These are phyloP conservation scores for Staurois parvus DNA, from an alignment of 2,797 vertebrate species.

Conservation along the genomic window DNA sequence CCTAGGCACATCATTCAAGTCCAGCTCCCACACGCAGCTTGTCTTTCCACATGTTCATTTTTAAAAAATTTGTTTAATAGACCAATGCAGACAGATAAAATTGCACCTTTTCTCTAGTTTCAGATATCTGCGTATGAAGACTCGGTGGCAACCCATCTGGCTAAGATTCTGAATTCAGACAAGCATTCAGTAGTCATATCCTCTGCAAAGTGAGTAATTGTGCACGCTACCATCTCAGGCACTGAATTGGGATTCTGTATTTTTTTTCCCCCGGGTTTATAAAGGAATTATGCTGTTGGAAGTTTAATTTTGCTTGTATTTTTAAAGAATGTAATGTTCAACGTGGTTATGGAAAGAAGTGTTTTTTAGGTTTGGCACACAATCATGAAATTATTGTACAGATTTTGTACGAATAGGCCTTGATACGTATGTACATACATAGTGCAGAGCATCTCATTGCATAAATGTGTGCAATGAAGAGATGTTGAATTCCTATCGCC, in stretches of 20 bases:
- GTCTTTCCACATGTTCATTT: conserved; percentile 81
- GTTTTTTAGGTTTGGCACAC: too few relatives aligned
- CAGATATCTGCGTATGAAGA: conserved; percentile 95
- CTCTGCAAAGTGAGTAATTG: conserved; percentile 90
- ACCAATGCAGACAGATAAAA: not conserved
- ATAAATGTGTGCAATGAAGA: too few relatives aligned
- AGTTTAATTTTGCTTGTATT: not conserved
- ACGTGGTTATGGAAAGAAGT: not conserved
- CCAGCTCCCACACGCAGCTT: too few relatives aligned
- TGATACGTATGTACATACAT: too few relatives aligned
- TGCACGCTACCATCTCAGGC: not conserved
- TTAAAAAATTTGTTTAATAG: not conserved
- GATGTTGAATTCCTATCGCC: too few relatives aligned
- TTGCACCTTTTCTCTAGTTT: conserved; percentile 66
- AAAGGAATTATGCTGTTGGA: not conserved
- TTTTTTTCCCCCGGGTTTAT: not conserved
- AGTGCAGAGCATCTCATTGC: too few relatives aligned
- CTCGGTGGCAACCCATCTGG: conserved; percentile 93
- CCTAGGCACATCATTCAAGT: too few relatives aligned
- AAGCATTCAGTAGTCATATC: conserved; percentile 94
- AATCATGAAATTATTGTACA: too few relatives aligned
- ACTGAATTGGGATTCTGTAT: too few relatives aligned
- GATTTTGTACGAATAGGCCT: too few relatives aligned
- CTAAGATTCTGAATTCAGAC: conserved; percentile 97
- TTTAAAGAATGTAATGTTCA: not conserved